phyloP scores from a whole-genome alignment of 2,113 vertebrate genomes.

The Nothobranchius kuhntae region DNA sequence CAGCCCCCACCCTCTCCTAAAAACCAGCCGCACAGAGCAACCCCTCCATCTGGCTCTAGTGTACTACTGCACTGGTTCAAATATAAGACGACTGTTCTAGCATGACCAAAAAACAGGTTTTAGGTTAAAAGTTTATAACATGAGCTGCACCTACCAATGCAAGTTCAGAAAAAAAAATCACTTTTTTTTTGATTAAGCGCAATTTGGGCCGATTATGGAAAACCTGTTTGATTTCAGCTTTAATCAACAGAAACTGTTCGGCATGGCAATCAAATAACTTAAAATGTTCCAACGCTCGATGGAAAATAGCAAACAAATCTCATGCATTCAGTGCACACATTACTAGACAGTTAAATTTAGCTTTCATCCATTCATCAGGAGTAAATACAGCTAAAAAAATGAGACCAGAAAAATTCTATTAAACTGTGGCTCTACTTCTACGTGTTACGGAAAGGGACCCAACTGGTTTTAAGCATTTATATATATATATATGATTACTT shows the following conservation, averaged over 20 bases:
- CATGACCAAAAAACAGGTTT: neutral
- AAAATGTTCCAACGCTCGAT: neutral
- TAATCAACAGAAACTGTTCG: neutral
- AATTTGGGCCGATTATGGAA: neutral
- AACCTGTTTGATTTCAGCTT: neutral
- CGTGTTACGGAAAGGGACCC: too few species aligned
- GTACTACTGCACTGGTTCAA: constrained; percentile 26
- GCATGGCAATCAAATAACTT: neutral
- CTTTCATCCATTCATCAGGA: neutral
- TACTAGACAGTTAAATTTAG: neutral
- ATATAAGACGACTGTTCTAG: constrained; percentile 31
- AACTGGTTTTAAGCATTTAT: too few species aligned
- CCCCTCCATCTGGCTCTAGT: constrained; percentile 13
- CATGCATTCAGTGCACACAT: neutral
- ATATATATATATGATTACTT: too few species aligned
- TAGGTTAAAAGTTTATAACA: neutral
- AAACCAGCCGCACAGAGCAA: constrained; percentile 26
- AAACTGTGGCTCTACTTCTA: too few species aligned
- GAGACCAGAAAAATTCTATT: neutral
- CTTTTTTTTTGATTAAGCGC: too few species aligned
- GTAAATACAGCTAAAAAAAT: neutral
- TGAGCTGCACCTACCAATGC: neutral
- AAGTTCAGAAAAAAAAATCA: neutral
- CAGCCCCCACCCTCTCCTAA: neutral
- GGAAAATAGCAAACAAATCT: neutral